Percentiles rank a stretch among this genome's conserved stretches.
Evolutionary conservation across 2,888 invertebrate genomes (phyloP).

Genomic region (Phorcus lineatus): DNA sequence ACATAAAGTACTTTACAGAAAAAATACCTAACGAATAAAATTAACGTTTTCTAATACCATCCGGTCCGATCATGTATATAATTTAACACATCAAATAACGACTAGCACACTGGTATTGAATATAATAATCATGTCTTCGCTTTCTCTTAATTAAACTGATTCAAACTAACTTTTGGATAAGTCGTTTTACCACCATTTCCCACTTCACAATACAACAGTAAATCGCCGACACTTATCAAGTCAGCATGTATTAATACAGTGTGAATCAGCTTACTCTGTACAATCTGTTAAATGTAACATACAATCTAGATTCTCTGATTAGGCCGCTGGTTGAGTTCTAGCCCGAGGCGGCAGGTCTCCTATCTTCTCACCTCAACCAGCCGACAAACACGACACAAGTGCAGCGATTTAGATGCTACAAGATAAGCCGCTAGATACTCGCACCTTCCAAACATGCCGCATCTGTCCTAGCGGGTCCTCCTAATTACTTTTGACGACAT

Average conservation of each 20-base stretch:
- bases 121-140: too few species aligned
- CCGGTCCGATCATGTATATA: too few species aligned
- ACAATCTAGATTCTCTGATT: not conserved
- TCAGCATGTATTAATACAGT: not conserved
- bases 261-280: not conserved
- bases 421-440: not conserved
- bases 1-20: too few species aligned
- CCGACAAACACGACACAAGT: conserved; percentile 13
- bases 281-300: conserved; percentile 14
- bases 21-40: too few species aligned
- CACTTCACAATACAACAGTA: too few species aligned
- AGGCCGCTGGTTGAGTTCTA: not conserved
- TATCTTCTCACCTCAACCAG: not conserved
- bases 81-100: too few species aligned
- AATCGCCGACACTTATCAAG: not conserved
- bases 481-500: conserved; percentile 14
- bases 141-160: too few species aligned
- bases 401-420: conserved; percentile 5
- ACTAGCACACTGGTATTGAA: too few species aligned
- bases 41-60: too few species aligned
- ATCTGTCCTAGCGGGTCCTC: not conserved
- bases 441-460: conserved; percentile 5
- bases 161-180: too few species aligned
- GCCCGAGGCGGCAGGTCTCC: not conserved
- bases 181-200: too few species aligned